Base-by-base conservation (phyloP, 53 echinoderm and acorn worm species). In the Henricia sp. region DNA sequence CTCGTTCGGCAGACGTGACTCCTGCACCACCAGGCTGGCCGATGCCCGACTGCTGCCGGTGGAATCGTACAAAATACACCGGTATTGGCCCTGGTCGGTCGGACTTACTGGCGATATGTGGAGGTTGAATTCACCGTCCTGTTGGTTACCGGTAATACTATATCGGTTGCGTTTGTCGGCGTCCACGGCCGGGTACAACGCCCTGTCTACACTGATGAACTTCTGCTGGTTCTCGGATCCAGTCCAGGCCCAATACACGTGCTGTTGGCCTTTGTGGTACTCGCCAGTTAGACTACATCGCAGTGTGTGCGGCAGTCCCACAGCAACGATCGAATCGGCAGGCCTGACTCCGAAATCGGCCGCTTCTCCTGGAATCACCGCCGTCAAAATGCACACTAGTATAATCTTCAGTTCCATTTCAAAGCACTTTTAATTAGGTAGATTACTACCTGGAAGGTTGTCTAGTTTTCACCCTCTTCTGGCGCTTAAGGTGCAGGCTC, bases 161-260 rank as follows among this genome's bases (percentile, higher is more conserved):
- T 91, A 91, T 10, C 91, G 69, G 52, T 37, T 35, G 0, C 82
- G 84, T 28, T 84, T 69, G 24, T 64, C 55, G 19, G 23, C 44
- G 23, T 43, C 66, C 32, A 88, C 24, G 11, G 71, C 16, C 0
- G 77, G 17, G 52, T 87, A 82, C 2, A 91, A 34, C 3, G 65
- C 71, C 28, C 77, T 67, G 54, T 91, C 91, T 3, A 74, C 70
- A n/a, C 88, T 91, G 2, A 91, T 21, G 54, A 75, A 78, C 34
- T 36, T 64, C n/a, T 70, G 68, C 44, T 56, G 28, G 42, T 84
- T 78, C 13, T 52, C 62, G 1, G 72, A 39, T 16, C 48, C 56
- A 17, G 74, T 51, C 75, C 84, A 88, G 19, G 88, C 65, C 70
- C 88, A 67, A 46, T 77, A 88, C 12, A 88, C 76, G 50, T 54